phyloP scores from a whole-genome alignment of 2,888 invertebrate species.

The Heliconius ethilla region DNA sequence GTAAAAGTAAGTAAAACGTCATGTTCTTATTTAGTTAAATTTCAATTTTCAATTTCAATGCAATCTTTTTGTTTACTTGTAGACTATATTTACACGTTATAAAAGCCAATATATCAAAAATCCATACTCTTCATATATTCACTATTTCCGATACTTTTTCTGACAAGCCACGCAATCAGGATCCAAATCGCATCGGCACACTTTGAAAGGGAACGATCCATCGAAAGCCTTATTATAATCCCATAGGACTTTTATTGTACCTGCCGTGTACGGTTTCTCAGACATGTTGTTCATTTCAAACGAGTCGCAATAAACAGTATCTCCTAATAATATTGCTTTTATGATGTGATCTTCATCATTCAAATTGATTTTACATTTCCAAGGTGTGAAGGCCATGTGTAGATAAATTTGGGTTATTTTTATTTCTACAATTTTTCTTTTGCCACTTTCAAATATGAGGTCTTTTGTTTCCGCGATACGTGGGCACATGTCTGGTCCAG shows the following conservation, averaged over 20 bases:
- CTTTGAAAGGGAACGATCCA: slow-evolving; percentile 58
- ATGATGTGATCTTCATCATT: slow-evolving; percentile 53
- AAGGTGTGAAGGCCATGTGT: slow-evolving; percentile 63
- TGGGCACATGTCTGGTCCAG: slow-evolving; percentile 67
- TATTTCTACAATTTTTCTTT: slow-evolving; percentile 55
- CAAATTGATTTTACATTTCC: slow-evolving; percentile 62
- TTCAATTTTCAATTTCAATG: too few species aligned
- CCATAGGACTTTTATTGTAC: slow-evolving; percentile 64
- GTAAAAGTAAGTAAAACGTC: too few species aligned
- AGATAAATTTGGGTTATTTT: slow-evolving; percentile 70
- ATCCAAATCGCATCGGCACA: slow-evolving; percentile 66
- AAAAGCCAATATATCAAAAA: neutral
- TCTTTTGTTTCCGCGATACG: slow-evolving; percentile 57
- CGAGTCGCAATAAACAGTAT: slow-evolving; percentile 62
- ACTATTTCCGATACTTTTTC: slow-evolving; percentile 30
- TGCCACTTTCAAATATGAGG: slow-evolving; percentile 59
- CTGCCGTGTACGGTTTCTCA: slow-evolving; percentile 53
- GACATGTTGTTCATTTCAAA: slow-evolving; percentile 59
- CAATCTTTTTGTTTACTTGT: neutral
- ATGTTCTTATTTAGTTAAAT: too few species aligned
- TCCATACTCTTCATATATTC: slow-evolving; percentile 8
- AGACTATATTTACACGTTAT: neutral
- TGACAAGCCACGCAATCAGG: slow-evolving; percentile 57
- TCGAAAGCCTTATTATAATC: slow-evolving; percentile 66
- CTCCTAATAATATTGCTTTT: slow-evolving; percentile 57